Evolutionary conservation across 2,797 vertebrate species (phyloP).

Genomic region (Brachyalestes nurse): DNA sequence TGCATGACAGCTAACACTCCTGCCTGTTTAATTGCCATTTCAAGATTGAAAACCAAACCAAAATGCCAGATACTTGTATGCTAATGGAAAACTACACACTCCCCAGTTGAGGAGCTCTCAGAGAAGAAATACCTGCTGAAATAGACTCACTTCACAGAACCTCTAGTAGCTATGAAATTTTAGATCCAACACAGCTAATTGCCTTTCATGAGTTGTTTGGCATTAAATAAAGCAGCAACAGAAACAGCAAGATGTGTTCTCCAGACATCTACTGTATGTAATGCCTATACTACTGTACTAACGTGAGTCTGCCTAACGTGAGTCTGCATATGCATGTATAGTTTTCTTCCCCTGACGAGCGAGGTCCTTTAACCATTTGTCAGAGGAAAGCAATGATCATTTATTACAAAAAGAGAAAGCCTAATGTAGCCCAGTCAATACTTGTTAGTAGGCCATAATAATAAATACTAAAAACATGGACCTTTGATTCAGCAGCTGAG

Average conservation of each 20-base stretch:
- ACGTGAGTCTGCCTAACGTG: conserved; percentile 1
- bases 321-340: conserved; percentile 44
- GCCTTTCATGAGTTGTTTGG: too few relatives aligned
- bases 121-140: too few relatives aligned
- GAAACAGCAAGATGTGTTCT: neutral
- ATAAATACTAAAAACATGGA: conserved; percentile 67
- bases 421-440: conserved; percentile 69
- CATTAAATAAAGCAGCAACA: neutral
- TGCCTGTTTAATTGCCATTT: neutral
- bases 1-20: neutral
- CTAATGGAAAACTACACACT: neutral
- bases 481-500: conserved; percentile 57
- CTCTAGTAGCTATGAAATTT: too few relatives aligned
- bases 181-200: too few relatives aligned
- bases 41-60: neutral
- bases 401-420: conserved; percentile 75
- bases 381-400: conserved; percentile 58
- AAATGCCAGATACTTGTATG: neutral
- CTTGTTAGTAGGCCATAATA: conserved; percentile 58
- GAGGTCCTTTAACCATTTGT: conserved; percentile 44
- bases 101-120: too few relatives aligned
- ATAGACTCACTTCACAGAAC: too few relatives aligned
- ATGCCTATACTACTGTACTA: neutral
- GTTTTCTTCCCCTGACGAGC: conserved; percentile 31
- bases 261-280: neutral